Base-by-base conservation (phyloP, 2,113 vertebrate genomes). In the Aldabrachelys gigantea region DNA sequence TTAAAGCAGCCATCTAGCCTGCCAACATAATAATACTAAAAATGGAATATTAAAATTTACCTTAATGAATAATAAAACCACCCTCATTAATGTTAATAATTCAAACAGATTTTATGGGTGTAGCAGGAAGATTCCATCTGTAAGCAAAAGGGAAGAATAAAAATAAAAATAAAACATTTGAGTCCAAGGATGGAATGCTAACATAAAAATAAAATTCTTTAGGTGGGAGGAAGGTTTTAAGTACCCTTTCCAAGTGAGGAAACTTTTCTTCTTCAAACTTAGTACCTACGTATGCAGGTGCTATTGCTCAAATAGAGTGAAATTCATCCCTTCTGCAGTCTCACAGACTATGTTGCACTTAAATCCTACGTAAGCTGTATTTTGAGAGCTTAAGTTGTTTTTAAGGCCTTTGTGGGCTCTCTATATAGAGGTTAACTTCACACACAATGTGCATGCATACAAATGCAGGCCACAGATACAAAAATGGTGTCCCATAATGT, bases 381-480 rank as follows among this genome's bases (percentile, higher is more conserved):
- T 76, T 62, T 87, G 80, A 91, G 65, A 38, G n/a, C 65, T 22
- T 22, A 22, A 9, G 8, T 38, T 72, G 35, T 72, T 72, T 10
- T 72, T n/a, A 38, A 72, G 91, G 87, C n/a, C n/a, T 89, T 82
- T 1, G 0, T 95, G 91, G 85, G 47, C 84, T 89, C 91, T 93
- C 57, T 41, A 47, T 21, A 59, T 52, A 85, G 91, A 80, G 85
- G 81, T 80, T 84, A 44, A 87, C 89, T 94, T 93, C 47, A 92
- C 54, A 52, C 91, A 4, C 90, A 84, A 78, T 44, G 91, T 81
- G 82, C 31, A 90, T 65, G 31, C 93, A 78, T 14, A 38, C 5
- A 92, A 92, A 88, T 50, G 1, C 65, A 91, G 25, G 10, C 3
- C 56, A 50, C 80, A 83, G 16, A 10, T 94, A 22, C 52, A 76